Percentiles rank a stretch among this genome's conserved stretches.
These are phyloP conservation scores for Macrosiphum euphorbiae DNA, from an alignment of 2,888 invertebrate species.

Conservation along the genomic window DNA sequence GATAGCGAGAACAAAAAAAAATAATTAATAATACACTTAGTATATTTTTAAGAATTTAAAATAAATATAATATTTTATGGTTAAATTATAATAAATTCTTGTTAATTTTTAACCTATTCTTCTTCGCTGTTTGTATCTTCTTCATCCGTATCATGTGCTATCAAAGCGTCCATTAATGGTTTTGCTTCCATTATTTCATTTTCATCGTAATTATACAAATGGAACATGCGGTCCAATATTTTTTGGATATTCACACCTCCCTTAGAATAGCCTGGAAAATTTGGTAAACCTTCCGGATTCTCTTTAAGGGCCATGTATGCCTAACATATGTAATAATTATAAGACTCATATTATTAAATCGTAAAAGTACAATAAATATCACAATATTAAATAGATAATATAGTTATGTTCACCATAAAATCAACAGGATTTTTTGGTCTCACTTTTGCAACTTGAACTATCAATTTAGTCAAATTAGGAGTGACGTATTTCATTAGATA, in stretches of 20 bases:
- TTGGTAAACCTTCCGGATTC: constrained; percentile 17
- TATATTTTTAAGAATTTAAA: not conserved
- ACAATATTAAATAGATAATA: not conserved
- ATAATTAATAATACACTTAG: not conserved
- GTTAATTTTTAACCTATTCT: not conserved
- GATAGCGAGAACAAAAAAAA: not conserved
- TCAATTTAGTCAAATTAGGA: constrained; percentile 13
- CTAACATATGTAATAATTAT: not conserved
- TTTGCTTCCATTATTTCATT: not conserved
- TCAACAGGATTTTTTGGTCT: constrained; percentile 26
- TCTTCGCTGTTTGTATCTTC: not conserved
- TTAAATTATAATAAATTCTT: not conserved
- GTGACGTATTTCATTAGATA: constrained; percentile 45
- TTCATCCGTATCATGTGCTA: not conserved
- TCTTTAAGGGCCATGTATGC: constrained; percentile 36
- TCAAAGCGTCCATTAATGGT: not conserved
- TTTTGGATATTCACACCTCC: not conserved
- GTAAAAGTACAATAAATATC: not conserved
- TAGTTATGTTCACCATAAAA: constrained; percentile 25
- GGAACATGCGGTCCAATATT: not conserved
- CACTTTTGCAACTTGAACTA: constrained; percentile 44
- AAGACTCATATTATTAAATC: not conserved
- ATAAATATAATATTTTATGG: not conserved
- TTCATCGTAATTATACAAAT: not conserved
- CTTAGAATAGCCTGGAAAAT: constrained; percentile 21